Base-by-base conservation (phyloP, 2,113 vertebrate genomes). In the Phoenicopterus ruber region DNA sequence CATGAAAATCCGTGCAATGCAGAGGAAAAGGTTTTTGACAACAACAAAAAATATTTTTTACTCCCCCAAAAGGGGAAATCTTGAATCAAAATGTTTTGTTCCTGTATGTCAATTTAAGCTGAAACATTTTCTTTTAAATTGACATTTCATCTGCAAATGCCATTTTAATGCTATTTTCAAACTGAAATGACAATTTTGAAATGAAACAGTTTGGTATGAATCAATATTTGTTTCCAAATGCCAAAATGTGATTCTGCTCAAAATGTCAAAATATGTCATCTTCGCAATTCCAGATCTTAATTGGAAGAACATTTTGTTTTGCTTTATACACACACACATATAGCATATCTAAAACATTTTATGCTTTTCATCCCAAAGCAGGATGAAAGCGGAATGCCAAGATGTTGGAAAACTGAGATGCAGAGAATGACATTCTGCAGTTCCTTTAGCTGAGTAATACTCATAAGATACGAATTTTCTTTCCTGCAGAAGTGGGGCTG, bases 201-300 rank as follows among this genome's bases (percentile, higher is more conserved):
- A 78, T 40, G 79, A 93, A 95, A 46, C 67, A 40, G 42, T 92
- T 97, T 73, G 78, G 67, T 88, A 86, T 81, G 85, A 94, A 96
- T 93, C 96, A 96, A 96, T 96, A 95, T 96, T 96, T 97, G 32
- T 59, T 93, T 91, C 90, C 85, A 92, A 92, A 94, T 92, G 88
- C 72, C 92, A 96, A 94, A 90, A 88, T 47, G 92, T 54, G 49
- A 90, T 94, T 96, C 76, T 90, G 59, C 69, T 92, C 50, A 83
- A 96, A 94, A 95, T 96, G 94, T 94, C 92, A 93, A 96, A 95
- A 96, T 95, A 90, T 81, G 82, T 70, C 79, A 74, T 66, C 71
- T 92, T 92, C 0, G 0, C 47, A 74, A 74, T 73, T 88, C 85
- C 67, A 59, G n/a, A 74, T 77, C 67, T 73, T 46, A 91, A 92